phyloP scores from a whole-genome alignment of 2,797 vertebrate species.

The Percopsis omiscomaycus region DNA sequence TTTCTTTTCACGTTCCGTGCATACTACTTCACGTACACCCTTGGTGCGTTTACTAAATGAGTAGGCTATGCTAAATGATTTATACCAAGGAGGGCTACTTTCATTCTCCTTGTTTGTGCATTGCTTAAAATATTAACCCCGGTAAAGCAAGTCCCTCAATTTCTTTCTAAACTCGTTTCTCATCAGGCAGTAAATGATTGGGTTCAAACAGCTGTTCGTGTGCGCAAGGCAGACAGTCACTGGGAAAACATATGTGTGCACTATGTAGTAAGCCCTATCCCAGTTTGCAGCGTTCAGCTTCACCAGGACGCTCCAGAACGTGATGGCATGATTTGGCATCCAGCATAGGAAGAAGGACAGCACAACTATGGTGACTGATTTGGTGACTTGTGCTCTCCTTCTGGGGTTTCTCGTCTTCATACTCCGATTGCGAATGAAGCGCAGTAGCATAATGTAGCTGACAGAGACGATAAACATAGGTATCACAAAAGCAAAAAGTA shows the following conservation, averaged over 20 bases:
- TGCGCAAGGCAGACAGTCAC: conserved; percentile 80
- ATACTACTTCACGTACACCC: not conserved
- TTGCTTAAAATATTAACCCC: conserved; percentile 29
- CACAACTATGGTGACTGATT: conserved; percentile 74
- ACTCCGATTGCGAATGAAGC: conserved; percentile 67
- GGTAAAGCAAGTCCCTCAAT: conserved; percentile 58
- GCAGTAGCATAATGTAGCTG: conserved; percentile 75
- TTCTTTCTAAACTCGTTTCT: conserved; percentile 77
- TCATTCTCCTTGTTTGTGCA: not conserved
- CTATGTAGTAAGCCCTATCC: conserved; percentile 75
- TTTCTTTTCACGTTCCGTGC: not conserved
- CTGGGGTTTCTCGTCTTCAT: conserved; percentile 69
- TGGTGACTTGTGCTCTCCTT: conserved; percentile 72
- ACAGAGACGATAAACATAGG: conserved; percentile 74
- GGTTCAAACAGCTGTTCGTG: conserved; percentile 81
- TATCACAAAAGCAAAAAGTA: conserved; percentile 75
- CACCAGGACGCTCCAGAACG: conserved; percentile 81
- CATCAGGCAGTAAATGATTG: conserved; percentile 79
- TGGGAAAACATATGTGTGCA: conserved; percentile 80
- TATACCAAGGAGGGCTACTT: not conserved
- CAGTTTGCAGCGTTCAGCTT: conserved; percentile 76
- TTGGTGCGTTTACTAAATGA: conserved; percentile 12
- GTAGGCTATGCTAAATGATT: not conserved
- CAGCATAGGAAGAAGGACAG: conserved; percentile 78
- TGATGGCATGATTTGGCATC: conserved; percentile 79